Evolutionary conservation across 1,140 invertebrate species (phyloP).

Genomic region (Stegodyphus mimosarum): DNA sequence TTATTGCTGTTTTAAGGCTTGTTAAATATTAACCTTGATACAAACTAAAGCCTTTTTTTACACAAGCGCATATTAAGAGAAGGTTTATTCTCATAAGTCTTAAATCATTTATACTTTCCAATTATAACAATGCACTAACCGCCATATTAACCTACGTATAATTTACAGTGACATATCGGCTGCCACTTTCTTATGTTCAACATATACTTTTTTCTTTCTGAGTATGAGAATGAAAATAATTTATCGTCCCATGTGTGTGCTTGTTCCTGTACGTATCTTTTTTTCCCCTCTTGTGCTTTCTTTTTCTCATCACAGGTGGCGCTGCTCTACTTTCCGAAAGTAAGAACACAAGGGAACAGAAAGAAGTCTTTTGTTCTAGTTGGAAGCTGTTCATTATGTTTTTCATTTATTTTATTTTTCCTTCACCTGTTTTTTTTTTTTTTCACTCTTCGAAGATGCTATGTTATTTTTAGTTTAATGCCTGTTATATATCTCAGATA

Average conservation of each 20-base stretch:
- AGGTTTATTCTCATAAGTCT: background rate
- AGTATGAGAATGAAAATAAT: slow-evolving; percentile 24
- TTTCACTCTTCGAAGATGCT: slow-evolving; percentile 1
- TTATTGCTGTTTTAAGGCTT: too few relatives aligned
- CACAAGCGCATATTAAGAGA: too few relatives aligned
- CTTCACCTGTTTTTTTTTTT: background rate
- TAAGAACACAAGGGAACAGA: background rate
- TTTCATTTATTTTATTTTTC: background rate
- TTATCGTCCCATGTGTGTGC: slow-evolving; percentile 30
- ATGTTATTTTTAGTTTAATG: slow-evolving; percentile 8
- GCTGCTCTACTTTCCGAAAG: slow-evolving; percentile 36
- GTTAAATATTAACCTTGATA: too few relatives aligned
- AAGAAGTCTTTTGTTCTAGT: slow-evolving; percentile 13
- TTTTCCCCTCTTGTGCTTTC: background rate
- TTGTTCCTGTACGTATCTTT: slow-evolving; percentile 3
- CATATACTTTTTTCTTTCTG: slow-evolving; percentile 7
- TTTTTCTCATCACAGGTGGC: slow-evolving; percentile 12
- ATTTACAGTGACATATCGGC: too few relatives aligned
- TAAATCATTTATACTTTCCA: slow-evolving; percentile 24
- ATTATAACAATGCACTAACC: slow-evolving; percentile 22
- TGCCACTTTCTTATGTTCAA: slow-evolving; percentile 3
- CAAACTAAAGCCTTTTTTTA: too few relatives aligned
- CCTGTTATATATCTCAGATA: slow-evolving; percentile 16
- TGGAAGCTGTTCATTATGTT: slow-evolving; percentile 1
- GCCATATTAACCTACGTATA: slow-evolving; percentile 28